Evolutionary conservation across 2,888 invertebrate genomes (phyloP).

Genomic region (Drosophila lacicola): DNA sequence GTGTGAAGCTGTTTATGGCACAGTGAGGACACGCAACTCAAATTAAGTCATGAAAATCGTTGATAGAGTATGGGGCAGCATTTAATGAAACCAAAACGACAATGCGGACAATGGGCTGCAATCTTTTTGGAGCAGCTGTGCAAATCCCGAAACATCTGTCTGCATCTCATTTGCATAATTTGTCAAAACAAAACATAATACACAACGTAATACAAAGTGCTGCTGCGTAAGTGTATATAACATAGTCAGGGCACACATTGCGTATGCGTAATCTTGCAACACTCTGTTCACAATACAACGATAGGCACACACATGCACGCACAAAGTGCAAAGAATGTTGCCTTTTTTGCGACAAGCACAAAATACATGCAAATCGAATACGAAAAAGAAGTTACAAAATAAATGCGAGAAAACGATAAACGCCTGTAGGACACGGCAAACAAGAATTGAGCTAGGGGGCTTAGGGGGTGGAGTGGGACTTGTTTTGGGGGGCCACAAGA

Average conservation of each 20-base stretch:
- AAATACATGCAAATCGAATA: slow-evolving; percentile 74
- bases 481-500: slow-evolving; percentile 17
- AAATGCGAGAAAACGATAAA: slow-evolving; percentile 68
- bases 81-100: slow-evolving; percentile 47
- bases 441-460: slow-evolving; percentile 10
- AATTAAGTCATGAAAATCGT: slow-evolving; percentile 73
- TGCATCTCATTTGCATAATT: slow-evolving; percentile 75
- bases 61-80: slow-evolving; percentile 25
- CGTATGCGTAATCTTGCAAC: slow-evolving; percentile 78
- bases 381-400: slow-evolving; percentile 27
- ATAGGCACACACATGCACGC: slow-evolving; percentile 35
- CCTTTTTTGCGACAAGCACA: slow-evolving; percentile 54
- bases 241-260: slow-evolving; percentile 52
- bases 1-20: slow-evolving; percentile 76
- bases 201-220: slow-evolving; percentile 70
- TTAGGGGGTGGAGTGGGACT: neutral
- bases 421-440: slow-evolving; percentile 55
- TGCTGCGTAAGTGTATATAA: slow-evolving; percentile 22
- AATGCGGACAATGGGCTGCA: slow-evolving; percentile 34
- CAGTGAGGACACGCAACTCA: slow-evolving; percentile 63
- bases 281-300: slow-evolving; percentile 33
- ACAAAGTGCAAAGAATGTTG: slow-evolving; percentile 55
- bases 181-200: slow-evolving; percentile 74
- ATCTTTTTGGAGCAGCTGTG: slow-evolving; percentile 24
- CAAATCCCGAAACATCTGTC: slow-evolving; percentile 40